phyloP scores from a whole-genome alignment of 1,140 invertebrate genomes.

The Rhizoglyphus robini region DNA sequence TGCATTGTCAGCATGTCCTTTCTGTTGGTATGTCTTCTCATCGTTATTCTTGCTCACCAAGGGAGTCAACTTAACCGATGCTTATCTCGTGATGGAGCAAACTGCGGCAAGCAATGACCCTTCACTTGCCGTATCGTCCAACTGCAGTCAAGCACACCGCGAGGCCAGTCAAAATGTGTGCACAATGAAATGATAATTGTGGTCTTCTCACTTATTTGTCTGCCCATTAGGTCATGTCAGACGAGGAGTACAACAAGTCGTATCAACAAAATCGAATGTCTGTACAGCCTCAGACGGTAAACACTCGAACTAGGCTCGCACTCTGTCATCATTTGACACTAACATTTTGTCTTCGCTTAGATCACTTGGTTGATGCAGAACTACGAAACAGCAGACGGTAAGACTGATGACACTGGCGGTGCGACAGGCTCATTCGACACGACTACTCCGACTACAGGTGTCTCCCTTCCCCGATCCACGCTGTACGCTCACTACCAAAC shows the following conservation, averaged over 20 bases:
- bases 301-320: background rate
- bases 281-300: constrained; percentile 22
- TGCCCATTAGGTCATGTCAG: background rate
- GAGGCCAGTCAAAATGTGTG: constrained; percentile 8
- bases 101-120: constrained; percentile 7
- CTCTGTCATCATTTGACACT: background rate
- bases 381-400: constrained; percentile 81
- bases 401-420: no score
- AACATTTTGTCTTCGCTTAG: background rate
- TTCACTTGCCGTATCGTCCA: background rate
- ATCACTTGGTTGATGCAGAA: constrained; percentile 78
- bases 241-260: constrained; percentile 20
- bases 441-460: constrained; percentile 47
- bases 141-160: background rate
- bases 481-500: constrained; percentile 91
- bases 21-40: constrained; percentile 5
- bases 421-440: no score
- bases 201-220: background rate
- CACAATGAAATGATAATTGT: background rate
- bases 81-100: constrained; percentile 22
- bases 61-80: constrained; percentile 20
- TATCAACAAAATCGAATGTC: constrained; percentile 19
- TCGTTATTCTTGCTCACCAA: background rate
- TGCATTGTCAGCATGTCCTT: background rate
- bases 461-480: constrained; percentile 85